Base-by-base conservation (phyloP, 2,113 vertebrate species). In the Glaucomys volans region DNA sequence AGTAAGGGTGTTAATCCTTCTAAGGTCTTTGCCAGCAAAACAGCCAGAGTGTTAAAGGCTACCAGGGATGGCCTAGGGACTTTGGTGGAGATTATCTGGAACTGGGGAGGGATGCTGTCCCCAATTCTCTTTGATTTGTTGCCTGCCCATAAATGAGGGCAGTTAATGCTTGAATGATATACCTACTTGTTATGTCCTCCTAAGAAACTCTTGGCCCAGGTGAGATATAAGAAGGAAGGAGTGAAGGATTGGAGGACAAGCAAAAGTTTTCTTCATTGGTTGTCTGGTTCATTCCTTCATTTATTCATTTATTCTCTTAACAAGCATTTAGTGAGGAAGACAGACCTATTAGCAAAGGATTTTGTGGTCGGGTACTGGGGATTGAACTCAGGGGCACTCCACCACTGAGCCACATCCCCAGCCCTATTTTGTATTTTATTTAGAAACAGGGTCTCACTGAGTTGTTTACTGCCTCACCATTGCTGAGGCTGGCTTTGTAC, bases 311-410 rank as follows among this genome's bases (percentile, higher is more conserved):
- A 62, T 90, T 28, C 10, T 88, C 79, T 83, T 88, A 28, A 86
- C 24, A 64, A 40, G 86, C 90, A n/a, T 64, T 79, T 91, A 74
- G 42, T 26, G 77, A 95, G 35, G 50, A 86, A 95, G 71, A 71
- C 16, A 83, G 83, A 52, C 8, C 57, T 6, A 3, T 84, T 90
- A 79, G 40, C 8, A 57, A 4, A 79, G 69, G 50, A 59, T 59
- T 57, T 57, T 52, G 44, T 6, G 44, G 44, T 16, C 17, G 13
- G 52, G 54, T 57, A 57, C 54, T 8, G 20, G 54, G 20, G 18
- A 57, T 17, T 57, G 18, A 22, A 57, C 54, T 57, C 18, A 6
- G 54, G 17, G 54, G 54, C 54, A 54, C 54, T 20, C 54, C 5
- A 54, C 54, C 54, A 57, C 20, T 57, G 54, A 57, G 20, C 20